phyloP scores from a whole-genome alignment of 2,113 vertebrate genomes.

The Thunnus maccoyii region DNA sequence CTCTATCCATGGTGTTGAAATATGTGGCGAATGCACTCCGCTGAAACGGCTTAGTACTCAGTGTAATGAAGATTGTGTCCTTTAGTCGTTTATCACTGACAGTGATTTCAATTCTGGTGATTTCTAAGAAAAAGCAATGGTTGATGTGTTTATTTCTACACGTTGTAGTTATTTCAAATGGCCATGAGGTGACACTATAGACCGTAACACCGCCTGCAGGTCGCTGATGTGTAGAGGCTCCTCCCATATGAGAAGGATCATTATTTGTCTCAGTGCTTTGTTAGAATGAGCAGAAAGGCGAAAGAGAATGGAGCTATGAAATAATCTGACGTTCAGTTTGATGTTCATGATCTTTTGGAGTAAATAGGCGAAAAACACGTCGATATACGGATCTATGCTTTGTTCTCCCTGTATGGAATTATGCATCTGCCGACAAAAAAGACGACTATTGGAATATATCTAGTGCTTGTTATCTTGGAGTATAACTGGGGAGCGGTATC shows the following conservation, averaged over 20 bases:
- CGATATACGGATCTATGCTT: slow-evolving; percentile 23
- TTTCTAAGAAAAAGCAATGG: not conserved
- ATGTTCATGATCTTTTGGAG: not conserved
- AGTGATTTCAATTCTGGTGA: too few relatives aligned
- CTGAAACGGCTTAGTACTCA: not conserved
- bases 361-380: not conserved
- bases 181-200: too few relatives aligned
- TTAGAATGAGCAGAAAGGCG: too few relatives aligned
- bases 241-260: too few relatives aligned
- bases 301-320: too few relatives aligned
- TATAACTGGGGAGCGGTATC: too few relatives aligned
- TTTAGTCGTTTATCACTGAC: not conserved
- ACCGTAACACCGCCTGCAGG: not conserved
- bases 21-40: not conserved
- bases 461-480: slow-evolving; percentile 16
- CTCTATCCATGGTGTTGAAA: slow-evolving; percentile 21
- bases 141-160: slow-evolving; percentile 38
- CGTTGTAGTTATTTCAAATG: too few relatives aligned
- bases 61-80: not conserved
- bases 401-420: not conserved
- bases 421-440: not conserved
- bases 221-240: too few relatives aligned
- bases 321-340: not conserved
- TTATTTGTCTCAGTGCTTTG: too few relatives aligned
- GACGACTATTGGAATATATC: slow-evolving; percentile 17